Evolutionary conservation across 1,140 invertebrate species (phyloP).

Genomic region (Drosophila subpulchrella): DNA sequence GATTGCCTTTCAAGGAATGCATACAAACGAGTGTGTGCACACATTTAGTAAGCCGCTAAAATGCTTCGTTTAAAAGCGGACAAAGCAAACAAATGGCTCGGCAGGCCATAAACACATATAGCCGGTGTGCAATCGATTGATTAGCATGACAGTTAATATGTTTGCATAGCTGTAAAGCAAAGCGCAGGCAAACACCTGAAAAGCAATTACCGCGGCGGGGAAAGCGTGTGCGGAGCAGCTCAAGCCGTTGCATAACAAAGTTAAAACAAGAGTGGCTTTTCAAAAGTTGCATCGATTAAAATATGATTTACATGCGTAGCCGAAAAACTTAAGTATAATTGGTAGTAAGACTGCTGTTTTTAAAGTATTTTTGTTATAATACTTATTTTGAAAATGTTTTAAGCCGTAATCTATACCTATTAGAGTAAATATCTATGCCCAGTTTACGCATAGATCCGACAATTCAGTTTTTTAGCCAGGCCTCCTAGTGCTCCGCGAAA

Average conservation of each 20-base stretch:
- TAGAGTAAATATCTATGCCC: too few species aligned
- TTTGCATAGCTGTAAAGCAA: constrained; percentile 51
- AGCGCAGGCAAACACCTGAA: constrained; percentile 40
- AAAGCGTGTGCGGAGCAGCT: neutral
- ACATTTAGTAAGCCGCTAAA: constrained; percentile 19
- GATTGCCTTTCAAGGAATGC: constrained; percentile 28
- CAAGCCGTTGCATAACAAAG: constrained; percentile 1
- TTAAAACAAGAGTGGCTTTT: neutral
- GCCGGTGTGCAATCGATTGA: constrained; percentile 45
- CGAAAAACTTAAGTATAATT: too few species aligned
- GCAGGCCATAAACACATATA: constrained; percentile 17
- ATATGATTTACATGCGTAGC: too few species aligned
- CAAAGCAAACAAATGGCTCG: constrained; percentile 29
- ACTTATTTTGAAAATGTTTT: too few species aligned
- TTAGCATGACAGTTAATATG: constrained; percentile 59
- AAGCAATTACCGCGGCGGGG: constrained; percentile 9
- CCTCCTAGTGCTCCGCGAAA: neutral
- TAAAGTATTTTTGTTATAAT: too few species aligned
- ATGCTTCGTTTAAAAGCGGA: constrained; percentile 21
- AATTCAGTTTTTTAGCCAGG: neutral
- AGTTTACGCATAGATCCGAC: too few species aligned
- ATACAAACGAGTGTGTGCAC: constrained; percentile 1
- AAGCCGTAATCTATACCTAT: too few species aligned
- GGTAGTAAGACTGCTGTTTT: too few species aligned
- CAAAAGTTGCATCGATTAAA: too few species aligned